A percentile compares a stretch with the other conserved stretches of the same genome.
Evolutionary conservation across 2,888 invertebrate genomes (phyloP).

Genomic region (Thecocarcelia acutangulata): DNA sequence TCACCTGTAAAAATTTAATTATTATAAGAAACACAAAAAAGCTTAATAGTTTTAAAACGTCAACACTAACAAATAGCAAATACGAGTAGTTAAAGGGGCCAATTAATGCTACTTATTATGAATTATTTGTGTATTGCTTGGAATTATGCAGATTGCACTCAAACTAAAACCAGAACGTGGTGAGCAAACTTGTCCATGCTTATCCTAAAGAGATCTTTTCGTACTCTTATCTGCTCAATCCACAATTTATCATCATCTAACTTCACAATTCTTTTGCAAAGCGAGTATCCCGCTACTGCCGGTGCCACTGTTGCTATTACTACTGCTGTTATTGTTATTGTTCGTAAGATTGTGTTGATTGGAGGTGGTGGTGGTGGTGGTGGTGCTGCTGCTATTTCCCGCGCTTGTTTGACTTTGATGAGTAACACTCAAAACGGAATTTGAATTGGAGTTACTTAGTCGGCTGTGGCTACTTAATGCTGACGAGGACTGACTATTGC

Average conservation of each 20-base stretch:
- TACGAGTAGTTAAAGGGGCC: too few species aligned
- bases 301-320: constrained; percentile 70
- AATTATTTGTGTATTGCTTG: constrained; percentile 4
- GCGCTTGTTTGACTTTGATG: constrained; percentile 71
- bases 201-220: constrained; percentile 22
- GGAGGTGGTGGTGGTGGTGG: constrained; percentile 57
- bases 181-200: constrained; percentile 27
- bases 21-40: too few species aligned
- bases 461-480: constrained; percentile 72
- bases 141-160: not conserved
- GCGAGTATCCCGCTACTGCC: constrained; percentile 82
- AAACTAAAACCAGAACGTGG: constrained; percentile 30
- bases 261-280: constrained; percentile 91
- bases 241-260: constrained; percentile 87
- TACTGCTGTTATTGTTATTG: constrained; percentile 69
- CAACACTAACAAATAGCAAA: too few species aligned
- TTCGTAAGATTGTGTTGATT: constrained; percentile 57
- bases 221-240: not conserved
- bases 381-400: constrained; percentile 59
- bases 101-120: not conserved
- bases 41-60: too few species aligned
- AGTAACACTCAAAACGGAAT: constrained; percentile 56
- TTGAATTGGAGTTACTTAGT: constrained; percentile 73
- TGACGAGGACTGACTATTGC: constrained; percentile 74
- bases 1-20: not conserved